Conservation (phyloP, 2,888 invertebrate genomes). For the Drosophila affinis region DNA sequence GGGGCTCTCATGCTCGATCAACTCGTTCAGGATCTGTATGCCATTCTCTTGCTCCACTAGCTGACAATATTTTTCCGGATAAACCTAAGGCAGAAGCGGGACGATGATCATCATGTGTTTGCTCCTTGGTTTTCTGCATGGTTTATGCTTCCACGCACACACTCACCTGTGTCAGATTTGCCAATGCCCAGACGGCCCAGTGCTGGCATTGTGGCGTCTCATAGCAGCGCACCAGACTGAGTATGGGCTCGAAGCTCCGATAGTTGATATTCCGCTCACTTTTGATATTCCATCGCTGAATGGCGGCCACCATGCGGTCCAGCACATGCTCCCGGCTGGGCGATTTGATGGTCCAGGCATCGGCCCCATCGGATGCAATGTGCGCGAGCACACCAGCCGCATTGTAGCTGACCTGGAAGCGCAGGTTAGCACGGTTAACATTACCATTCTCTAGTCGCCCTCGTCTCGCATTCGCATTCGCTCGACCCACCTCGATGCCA, state of each 20-base stretch:
- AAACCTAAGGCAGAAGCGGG: constrained; percentile 84
- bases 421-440: constrained; percentile 66
- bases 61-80: constrained; percentile 94
- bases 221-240: constrained; percentile 91
- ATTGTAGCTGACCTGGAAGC: constrained; percentile 93
- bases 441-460: constrained; percentile 54
- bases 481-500: constrained; percentile 92
- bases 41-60: constrained; percentile 95
- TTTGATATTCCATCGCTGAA: constrained; percentile 93
- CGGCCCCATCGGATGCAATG: constrained; percentile 95
- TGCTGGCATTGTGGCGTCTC: constrained; percentile 96
- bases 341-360: constrained; percentile 90
- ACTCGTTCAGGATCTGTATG: constrained; percentile 88
- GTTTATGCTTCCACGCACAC: too few relatives aligned
- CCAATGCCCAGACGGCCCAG: constrained; percentile 99
- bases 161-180: constrained; percentile 91
- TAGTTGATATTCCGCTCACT: constrained; percentile 98
- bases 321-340: constrained; percentile 90
- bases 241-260: constrained; percentile 96
- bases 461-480: constrained; percentile 38
- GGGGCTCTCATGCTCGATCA: constrained; percentile 87
- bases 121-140: too few relatives aligned
- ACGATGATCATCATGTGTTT: too few relatives aligned
- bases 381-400: constrained; percentile 98
- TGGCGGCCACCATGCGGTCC: constrained; percentile 90